phyloP scores from a whole-genome alignment of 2,888 invertebrate species.

The Luperina testacea region DNA sequence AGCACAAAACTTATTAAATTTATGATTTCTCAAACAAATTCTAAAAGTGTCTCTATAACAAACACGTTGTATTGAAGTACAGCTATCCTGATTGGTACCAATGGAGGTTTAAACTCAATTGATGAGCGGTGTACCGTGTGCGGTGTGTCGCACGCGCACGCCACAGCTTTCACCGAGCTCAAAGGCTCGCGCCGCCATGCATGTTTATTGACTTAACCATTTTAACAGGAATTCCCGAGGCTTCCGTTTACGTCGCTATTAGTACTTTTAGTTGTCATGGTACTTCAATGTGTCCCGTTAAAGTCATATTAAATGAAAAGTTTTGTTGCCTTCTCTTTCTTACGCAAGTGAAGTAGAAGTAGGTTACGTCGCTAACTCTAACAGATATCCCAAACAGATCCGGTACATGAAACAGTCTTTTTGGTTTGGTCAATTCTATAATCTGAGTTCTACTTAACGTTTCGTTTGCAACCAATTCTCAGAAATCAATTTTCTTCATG shows the following conservation, averaged over 20 bases:
- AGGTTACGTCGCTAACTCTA: constrained; percentile 3
- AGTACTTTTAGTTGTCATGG: constrained; percentile 75
- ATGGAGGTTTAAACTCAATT: constrained; percentile 69
- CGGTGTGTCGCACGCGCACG: constrained; percentile 72
- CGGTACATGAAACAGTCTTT: background rate
- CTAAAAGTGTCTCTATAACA: constrained; percentile 5
- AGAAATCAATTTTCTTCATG: constrained; percentile 37
- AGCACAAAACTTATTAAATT: background rate
- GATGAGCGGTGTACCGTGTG: constrained; percentile 67
- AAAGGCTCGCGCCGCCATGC: constrained; percentile 84
- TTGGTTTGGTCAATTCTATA: background rate
- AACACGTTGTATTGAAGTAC: constrained; percentile 40
- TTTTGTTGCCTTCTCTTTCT: constrained; percentile 48
- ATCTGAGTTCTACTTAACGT: constrained; percentile 4
- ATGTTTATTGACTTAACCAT: constrained; percentile 88
- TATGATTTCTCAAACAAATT: constrained; percentile 7
- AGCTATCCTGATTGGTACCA: constrained; percentile 50
- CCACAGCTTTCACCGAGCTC: constrained; percentile 86
- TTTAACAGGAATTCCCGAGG: constrained; percentile 84
- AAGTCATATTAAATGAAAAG: constrained; percentile 60
- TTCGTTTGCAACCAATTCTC: constrained; percentile 16
- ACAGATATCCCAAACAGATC: constrained; percentile 6
- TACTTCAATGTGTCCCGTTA: constrained; percentile 70
- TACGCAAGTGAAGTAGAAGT: constrained; percentile 18
- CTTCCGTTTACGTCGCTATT: constrained; percentile 81